phyloP scores from a whole-genome alignment of 2,113 vertebrate genomes.

The Neotoma lepida region DNA sequence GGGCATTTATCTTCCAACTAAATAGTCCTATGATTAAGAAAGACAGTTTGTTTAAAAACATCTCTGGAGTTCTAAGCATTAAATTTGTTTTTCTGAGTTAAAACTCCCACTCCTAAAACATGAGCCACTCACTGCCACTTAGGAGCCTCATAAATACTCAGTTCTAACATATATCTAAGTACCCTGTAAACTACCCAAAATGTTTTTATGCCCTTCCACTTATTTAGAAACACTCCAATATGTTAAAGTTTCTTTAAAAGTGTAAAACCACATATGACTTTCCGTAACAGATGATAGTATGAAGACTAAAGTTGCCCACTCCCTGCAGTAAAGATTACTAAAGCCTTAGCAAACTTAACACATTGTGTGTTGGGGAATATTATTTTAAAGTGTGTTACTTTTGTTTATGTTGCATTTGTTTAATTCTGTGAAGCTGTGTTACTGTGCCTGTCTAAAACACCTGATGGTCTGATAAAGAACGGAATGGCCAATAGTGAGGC shows the following conservation, averaged over 20 bases:
- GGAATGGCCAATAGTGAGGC: too few species aligned
- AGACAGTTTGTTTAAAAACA: not conserved
- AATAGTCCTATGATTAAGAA: not conserved
- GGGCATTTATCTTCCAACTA: not conserved
- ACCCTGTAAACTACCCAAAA: not conserved
- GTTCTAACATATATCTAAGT: not conserved
- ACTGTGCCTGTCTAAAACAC: too few species aligned
- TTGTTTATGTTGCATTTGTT: too few species aligned
- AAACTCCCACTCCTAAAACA: not conserved
- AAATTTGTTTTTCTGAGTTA: slow-evolving; percentile 1
- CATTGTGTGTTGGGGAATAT: too few species aligned
- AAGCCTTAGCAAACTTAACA: not conserved
- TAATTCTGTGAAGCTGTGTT: too few species aligned
- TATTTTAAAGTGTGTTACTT: too few species aligned
- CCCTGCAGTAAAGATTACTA: not conserved
- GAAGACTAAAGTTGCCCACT: not conserved
- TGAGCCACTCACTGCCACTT: not conserved
- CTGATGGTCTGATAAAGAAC: too few species aligned
- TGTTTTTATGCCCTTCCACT: not conserved
- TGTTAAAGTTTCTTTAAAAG: not conserved
- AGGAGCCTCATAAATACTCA: not conserved
- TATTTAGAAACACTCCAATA: not conserved
- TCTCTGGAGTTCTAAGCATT: slow-evolving; percentile 5
- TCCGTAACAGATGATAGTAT: rapidly evolving
- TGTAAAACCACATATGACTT: not conserved